Evolutionary conservation across 1,140 invertebrate genomes (phyloP), one percentile per base, ranked within the genome.

Genomic region (Zaprionus vittiger): DNA sequence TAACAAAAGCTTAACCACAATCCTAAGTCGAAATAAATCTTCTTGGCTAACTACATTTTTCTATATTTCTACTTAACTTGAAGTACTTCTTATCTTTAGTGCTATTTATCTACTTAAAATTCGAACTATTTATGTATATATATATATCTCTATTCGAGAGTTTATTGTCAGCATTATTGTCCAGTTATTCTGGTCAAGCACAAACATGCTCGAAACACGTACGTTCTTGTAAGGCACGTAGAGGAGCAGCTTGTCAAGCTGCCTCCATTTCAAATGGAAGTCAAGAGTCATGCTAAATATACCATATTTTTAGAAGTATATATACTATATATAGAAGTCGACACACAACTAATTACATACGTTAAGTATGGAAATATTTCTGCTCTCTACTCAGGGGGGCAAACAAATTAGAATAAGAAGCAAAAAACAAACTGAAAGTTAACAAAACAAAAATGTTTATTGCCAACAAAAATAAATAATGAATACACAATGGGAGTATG

Each of bases 101-200:
- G 20, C 22, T 4, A 66, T 17, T 28, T 20, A 17, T 12, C 22
- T 65, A 14, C 5, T 17, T 67, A 31, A 59, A 59, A 52, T 66
- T 73, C 63, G 41, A 44, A 47, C 22, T 65, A 31, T 44, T 55
- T 12, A 59, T 34, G 14, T 41, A 37, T 47, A 22, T 28, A 26
- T 31, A 11, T 31, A 11, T 34, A 34, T 3, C 12, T 17, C 24
- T n/a, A 7, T 12, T 5, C 7, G 11, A 56, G 41, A 49, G 37
- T 47, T 69, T 74, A 74, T 74, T 69, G 72, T 74, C 72, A 73
- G 31, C 68, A 24, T 70, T 70, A 47, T 67, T 54, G 31, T 55
- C n/a, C 52, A 52, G 14, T 73, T 31, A 37, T 57, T 41, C 15
- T 34, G 22, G 17, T 55, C 55, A 37, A 59, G 28, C 66, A 68